Evolutionary conservation across 1,140 invertebrate species (phyloP).

Genomic region (Melanaphis sacchari): DNA sequence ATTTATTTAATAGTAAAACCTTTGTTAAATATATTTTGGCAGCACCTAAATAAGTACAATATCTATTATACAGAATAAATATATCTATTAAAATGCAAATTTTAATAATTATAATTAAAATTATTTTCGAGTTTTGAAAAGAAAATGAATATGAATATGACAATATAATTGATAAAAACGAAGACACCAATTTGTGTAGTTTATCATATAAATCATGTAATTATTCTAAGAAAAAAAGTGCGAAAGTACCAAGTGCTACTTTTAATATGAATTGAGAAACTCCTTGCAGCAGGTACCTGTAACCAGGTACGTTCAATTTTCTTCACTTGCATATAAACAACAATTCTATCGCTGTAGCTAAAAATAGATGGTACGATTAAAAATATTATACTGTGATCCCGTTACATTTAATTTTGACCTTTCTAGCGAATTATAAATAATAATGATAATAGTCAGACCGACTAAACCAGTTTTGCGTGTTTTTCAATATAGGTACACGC

Average conservation of each 20-base stretch:
- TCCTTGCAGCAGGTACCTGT: not conserved
- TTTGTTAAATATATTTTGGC: not conserved
- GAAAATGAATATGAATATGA: not conserved
- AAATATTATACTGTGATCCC: slow-evolving; percentile 24
- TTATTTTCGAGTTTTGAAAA: slow-evolving; percentile 1
- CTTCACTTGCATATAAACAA: slow-evolving; percentile 19
- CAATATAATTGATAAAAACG: not conserved
- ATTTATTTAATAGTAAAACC: not conserved
- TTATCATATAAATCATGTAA: not conserved
- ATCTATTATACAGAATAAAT: not conserved
- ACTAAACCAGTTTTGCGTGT: slow-evolving; percentile 48
- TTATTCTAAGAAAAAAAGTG: not conserved
- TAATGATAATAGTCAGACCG: not conserved
- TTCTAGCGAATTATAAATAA: slow-evolving; percentile 11
- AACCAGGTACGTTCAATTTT: not conserved
- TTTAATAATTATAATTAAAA: not conserved
- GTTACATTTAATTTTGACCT: slow-evolving; percentile 55
- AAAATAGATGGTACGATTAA: slow-evolving; percentile 29
- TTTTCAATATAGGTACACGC: not conserved
- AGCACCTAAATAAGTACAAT: not conserved
- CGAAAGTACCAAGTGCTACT: not conserved
- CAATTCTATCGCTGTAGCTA: not conserved
- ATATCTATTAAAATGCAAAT: not conserved
- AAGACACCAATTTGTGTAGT: not conserved
- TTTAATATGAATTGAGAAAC: not conserved